Percentiles rank a stretch among this genome's conserved stretches.
phyloP scores from a whole-genome alignment of 1,140 invertebrate species.

The Hypsibius dujardini region DNA sequence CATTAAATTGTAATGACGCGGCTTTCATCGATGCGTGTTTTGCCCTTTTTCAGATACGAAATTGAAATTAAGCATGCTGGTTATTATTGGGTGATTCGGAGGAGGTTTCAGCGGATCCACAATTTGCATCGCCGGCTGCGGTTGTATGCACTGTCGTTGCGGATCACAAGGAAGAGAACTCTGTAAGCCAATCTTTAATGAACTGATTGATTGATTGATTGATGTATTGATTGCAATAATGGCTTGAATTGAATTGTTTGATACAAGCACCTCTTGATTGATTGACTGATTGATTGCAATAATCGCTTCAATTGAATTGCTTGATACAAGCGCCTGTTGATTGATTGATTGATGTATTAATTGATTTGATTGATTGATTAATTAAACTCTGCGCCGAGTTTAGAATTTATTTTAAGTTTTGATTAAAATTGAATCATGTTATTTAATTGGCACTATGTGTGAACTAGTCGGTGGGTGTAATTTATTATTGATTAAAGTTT shows the following conservation, averaged over 20 bases:
- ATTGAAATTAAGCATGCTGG: constrained; percentile 63
- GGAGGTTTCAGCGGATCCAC: constrained; percentile 71
- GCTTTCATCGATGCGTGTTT: constrained; percentile 14
- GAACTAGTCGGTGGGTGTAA: too few species aligned
- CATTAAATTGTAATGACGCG: background rate
- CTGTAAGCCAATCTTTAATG: constrained; percentile 17
- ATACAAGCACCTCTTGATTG: background rate
- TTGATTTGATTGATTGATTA: too few species aligned
- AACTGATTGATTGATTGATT: too few species aligned
- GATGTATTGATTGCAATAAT: constrained; percentile 19
- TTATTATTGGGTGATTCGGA: constrained; percentile 64
- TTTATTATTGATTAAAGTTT: too few species aligned
- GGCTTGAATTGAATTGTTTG: too few species aligned
- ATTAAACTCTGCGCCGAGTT: too few species aligned
- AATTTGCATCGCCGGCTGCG: constrained; percentile 63
- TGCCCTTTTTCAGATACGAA: constrained; percentile 47
- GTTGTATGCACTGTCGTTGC: constrained; percentile 39
- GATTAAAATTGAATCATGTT: too few species aligned
- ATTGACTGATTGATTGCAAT: constrained; percentile 19
- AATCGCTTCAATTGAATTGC: constrained; percentile 26
- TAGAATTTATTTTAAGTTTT: too few species aligned
- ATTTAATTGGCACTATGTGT: too few species aligned
- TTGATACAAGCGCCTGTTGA: background rate
- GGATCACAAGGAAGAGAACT: background rate
- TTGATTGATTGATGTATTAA: constrained; percentile 19